These are phyloP conservation scores for Ornithorhynchus anatinus DNA, from an alignment of 2,113 vertebrate species.

Conservation along the genomic window DNA sequence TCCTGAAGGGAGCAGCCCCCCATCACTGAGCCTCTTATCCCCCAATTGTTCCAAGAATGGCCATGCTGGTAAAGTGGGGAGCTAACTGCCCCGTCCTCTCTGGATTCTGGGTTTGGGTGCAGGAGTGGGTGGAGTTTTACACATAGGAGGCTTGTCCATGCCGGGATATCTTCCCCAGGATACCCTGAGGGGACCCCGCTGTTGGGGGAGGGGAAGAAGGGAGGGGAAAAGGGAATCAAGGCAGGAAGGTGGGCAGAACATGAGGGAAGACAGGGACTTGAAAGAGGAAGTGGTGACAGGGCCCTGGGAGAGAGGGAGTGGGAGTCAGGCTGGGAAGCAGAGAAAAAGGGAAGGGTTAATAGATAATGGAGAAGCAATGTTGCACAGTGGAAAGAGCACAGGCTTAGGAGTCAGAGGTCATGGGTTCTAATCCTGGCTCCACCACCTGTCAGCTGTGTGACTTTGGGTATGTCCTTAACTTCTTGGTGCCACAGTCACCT, in stretches of 20 bases:
- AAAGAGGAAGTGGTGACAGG: not conserved
- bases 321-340: not conserved
- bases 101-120: too few relatives aligned
- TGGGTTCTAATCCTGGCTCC: too few relatives aligned
- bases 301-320: not conserved
- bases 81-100: too few relatives aligned
- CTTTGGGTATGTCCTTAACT: too few relatives aligned
- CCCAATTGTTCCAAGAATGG: not conserved
- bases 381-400: too few relatives aligned
- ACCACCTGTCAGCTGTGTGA: too few relatives aligned
- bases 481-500: too few relatives aligned
- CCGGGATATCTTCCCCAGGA: not conserved
- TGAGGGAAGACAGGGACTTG: not conserved
- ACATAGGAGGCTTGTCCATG: not conserved
- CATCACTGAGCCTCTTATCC: not conserved
- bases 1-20: not conserved
- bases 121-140: too few relatives aligned
- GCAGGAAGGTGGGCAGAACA: not conserved
- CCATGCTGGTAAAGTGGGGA: too few relatives aligned
- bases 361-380: too few relatives aligned
- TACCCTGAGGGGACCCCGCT: not conserved
- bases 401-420: too few relatives aligned
- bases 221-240: not conserved
- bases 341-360: not conserved
- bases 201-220: not conserved